A percentile compares a stretch with the other conserved stretches of the same genome.
Conservation (phyloP, 2,888 invertebrate genomes). For the Oscheius sp. region DNA sequence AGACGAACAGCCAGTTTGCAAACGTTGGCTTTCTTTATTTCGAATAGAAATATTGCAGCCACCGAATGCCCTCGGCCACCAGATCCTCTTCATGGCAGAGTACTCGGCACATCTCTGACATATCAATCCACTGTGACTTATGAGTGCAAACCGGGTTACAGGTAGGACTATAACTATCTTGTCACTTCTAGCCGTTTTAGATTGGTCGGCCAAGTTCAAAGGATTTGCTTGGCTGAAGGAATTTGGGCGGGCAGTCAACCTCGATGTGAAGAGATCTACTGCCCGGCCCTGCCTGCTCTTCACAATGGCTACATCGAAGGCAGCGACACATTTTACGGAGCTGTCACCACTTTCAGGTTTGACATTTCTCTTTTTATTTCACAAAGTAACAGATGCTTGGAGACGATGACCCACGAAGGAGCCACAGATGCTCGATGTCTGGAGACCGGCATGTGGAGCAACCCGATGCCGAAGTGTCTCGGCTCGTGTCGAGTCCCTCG, state of each 20-base stretch:
- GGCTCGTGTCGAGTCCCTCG: conserved; percentile 83
- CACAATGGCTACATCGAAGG: conserved; percentile 90
- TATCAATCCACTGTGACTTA: conserved; percentile 95
- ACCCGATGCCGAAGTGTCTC: conserved; percentile 89
- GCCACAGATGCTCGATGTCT: conserved; percentile 82
- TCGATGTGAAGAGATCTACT: conserved; percentile 95
- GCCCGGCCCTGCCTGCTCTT: conserved; percentile 90
- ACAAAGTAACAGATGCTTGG: conserved; percentile 85
- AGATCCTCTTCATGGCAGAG: conserved; percentile 90
- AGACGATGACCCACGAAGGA: conserved; percentile 76
- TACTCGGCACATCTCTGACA: conserved; percentile 89
- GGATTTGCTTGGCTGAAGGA: conserved; percentile 91
- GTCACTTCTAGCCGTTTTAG: conserved; percentile 78
- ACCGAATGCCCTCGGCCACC: conserved; percentile 93
- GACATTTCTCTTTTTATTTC: conserved; percentile 62
- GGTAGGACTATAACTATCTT: conserved; percentile 13
- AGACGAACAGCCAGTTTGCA: conserved; percentile 81
- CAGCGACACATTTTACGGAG: conserved; percentile 87
- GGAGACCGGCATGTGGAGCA: conserved; percentile 93
- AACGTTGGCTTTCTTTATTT: conserved; percentile 48
- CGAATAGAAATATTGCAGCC: conserved; percentile 78
- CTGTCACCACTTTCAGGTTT: conserved; percentile 73
- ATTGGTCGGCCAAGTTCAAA: conserved; percentile 87
- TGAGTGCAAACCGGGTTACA: conserved; percentile 83
- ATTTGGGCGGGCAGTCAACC: conserved; percentile 94